A percentile compares a stretch with the other conserved stretches of the same genome.
These are phyloP conservation scores for Willowsia nigromaculata DNA, from an alignment of 2,888 invertebrate genomes.

Conservation along the genomic window DNA sequence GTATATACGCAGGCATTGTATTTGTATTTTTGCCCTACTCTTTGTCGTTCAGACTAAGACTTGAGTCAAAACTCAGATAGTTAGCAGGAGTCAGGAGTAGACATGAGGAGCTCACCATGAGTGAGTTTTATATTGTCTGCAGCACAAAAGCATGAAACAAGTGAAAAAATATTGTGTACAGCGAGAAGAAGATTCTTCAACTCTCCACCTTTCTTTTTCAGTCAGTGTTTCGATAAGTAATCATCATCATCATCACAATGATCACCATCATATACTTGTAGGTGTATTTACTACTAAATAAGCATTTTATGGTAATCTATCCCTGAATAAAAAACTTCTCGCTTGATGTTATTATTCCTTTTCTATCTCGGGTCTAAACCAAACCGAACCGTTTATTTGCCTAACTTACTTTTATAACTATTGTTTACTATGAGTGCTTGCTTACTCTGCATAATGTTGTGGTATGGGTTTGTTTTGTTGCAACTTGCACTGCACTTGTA, in stretches of 20 bases:
- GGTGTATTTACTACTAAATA: neutral
- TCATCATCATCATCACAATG: conserved; percentile 14
- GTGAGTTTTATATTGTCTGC: conserved; percentile 1
- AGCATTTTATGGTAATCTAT: conserved; percentile 8
- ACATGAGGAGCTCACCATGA: neutral
- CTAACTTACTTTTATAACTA: too few species aligned
- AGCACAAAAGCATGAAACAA: conserved; percentile 12
- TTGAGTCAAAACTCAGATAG: neutral
- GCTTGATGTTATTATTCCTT: neutral
- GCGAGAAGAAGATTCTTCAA: conserved; percentile 3
- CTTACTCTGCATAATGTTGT: too few species aligned
- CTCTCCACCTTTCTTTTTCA: conserved; percentile 48
- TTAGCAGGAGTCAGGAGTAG: neutral
- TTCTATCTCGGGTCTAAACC: neutral
- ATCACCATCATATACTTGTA: neutral
- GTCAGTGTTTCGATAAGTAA: conserved; percentile 49
- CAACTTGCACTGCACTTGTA: too few species aligned
- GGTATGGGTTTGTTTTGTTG: too few species aligned
- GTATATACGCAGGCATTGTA: neutral
- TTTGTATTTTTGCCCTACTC: conserved; percentile 15
- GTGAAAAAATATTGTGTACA: conserved; percentile 7
- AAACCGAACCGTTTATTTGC: neutral
- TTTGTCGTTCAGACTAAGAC: conserved; percentile 5
- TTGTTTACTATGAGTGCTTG: too few species aligned
- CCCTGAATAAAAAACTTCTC: conserved; percentile 1